A percentile compares a stretch with the other conserved stretches of the same genome.
phyloP scores from a whole-genome alignment of 2,113 vertebrate species.

The Quiscalus mexicanus region DNA sequence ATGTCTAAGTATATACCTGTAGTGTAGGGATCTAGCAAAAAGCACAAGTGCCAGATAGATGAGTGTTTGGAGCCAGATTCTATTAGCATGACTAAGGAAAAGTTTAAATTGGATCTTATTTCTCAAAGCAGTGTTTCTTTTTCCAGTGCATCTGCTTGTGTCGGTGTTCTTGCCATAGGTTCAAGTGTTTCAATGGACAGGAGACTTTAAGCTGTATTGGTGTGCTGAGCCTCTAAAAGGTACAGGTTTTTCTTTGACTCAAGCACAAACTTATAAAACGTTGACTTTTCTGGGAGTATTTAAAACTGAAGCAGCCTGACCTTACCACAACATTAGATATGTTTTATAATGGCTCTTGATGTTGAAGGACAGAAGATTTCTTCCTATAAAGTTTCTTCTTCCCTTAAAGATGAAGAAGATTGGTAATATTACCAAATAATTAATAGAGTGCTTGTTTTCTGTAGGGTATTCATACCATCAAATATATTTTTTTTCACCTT shows the following conservation, averaged over 20 bases:
- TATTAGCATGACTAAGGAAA: neutral
- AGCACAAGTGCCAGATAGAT: neutral
- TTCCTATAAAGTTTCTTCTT: neutral
- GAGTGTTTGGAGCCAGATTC: neutral
- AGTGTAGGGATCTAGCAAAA: neutral
- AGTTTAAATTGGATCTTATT: neutral
- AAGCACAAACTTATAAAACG: neutral
- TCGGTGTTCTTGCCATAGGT: neutral
- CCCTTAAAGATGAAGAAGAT: neutral
- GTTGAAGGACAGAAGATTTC: neutral
- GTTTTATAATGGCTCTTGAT: neutral
- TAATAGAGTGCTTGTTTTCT: neutral
- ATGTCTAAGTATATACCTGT: neutral
- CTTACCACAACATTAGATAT: neutral
- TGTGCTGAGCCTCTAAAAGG: neutral
- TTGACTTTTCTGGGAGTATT: neutral
- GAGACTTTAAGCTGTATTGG: neutral
- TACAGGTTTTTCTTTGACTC: neutral
- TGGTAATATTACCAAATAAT: neutral
- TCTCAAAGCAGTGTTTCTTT: neutral
- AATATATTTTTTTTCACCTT: neutral
- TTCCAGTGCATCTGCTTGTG: neutral
- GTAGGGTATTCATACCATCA: neutral
- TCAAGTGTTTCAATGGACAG: neutral
- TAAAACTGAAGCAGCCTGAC: neutral